phyloP scores from a whole-genome alignment of 2,797 vertebrate species.

The Cirrhinus mrigala region DNA sequence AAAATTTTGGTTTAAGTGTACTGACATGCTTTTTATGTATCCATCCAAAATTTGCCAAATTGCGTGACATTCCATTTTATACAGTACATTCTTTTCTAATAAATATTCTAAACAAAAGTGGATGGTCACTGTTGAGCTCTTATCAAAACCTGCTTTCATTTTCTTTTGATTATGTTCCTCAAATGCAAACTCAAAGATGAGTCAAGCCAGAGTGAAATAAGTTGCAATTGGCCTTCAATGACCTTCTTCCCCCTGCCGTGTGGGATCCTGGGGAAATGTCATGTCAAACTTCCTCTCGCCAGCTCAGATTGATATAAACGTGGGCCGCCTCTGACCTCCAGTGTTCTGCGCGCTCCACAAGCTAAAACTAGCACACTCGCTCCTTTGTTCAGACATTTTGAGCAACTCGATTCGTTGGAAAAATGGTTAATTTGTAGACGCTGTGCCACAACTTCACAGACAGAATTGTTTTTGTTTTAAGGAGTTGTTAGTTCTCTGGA shows the following conservation, averaged over 20 bases:
- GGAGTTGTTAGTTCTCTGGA: conserved; percentile 5
- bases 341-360: conserved; percentile 8
- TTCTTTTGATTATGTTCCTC: not conserved
- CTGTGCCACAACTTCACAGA: conserved; percentile 18
- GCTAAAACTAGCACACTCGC: conserved; percentile 18
- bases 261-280: conserved; percentile 73
- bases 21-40: too few relatives aligned
- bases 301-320: conserved; percentile 61
- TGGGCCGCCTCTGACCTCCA: conserved; percentile 31
- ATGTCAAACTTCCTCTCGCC: conserved; percentile 67
- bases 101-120: not conserved
- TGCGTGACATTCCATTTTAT: too few relatives aligned
- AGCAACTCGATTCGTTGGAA: not conserved
- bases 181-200: conserved; percentile 40
- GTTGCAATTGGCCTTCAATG: conserved; percentile 65
- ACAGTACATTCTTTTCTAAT: too few relatives aligned
- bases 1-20: too few relatives aligned
- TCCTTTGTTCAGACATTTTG: conserved; percentile 27
- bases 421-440: conserved; percentile 9
- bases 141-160: not conserved
- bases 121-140: not conserved
- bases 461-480: conserved; percentile 14
- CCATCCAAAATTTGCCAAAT: too few relatives aligned
- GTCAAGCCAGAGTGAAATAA: conserved; percentile 59
- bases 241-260: conserved; percentile 63